Percentiles rank a stretch among this genome's conserved stretches.
These are phyloP conservation scores for Nymphicus hollandicus DNA, from an alignment of 2,113 vertebrate species.

Conservation along the genomic window DNA sequence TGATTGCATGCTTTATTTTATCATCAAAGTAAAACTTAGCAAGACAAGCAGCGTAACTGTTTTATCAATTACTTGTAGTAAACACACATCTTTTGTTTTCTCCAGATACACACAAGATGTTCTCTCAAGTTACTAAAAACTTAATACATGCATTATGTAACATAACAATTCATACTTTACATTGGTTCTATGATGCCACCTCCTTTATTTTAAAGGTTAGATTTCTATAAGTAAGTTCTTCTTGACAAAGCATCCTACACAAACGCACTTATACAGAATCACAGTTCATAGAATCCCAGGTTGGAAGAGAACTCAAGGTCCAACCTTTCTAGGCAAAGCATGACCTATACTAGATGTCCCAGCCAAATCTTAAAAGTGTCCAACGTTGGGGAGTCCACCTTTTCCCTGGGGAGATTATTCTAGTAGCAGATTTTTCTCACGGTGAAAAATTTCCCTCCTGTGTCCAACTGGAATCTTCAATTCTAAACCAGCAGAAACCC, in stretches of 20 bases:
- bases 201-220: not conserved
- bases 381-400: not conserved
- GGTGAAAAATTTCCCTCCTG: not conserved
- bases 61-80: not conserved
- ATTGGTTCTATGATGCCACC: not conserved
- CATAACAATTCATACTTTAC: not conserved
- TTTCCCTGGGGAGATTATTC: not conserved
- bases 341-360: not conserved
- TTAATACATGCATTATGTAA: not conserved
- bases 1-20: not conserved
- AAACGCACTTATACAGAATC: not conserved
- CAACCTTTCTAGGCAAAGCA: not conserved
- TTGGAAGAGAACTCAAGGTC: not conserved
- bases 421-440: not conserved
- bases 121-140: not conserved
- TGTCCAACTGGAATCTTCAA: not conserved
- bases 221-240: not conserved
- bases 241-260: not conserved
- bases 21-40: not conserved
- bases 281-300: not conserved
- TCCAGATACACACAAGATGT: not conserved
- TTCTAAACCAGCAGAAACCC: not conserved
- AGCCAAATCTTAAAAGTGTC: not conserved
- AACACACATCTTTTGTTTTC: not conserved
- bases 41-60: not conserved